Percentiles rank a stretch among this genome's conserved stretches.
phyloP scores from a whole-genome alignment of 2,797 vertebrate species.

The Anguilla pacifica region DNA sequence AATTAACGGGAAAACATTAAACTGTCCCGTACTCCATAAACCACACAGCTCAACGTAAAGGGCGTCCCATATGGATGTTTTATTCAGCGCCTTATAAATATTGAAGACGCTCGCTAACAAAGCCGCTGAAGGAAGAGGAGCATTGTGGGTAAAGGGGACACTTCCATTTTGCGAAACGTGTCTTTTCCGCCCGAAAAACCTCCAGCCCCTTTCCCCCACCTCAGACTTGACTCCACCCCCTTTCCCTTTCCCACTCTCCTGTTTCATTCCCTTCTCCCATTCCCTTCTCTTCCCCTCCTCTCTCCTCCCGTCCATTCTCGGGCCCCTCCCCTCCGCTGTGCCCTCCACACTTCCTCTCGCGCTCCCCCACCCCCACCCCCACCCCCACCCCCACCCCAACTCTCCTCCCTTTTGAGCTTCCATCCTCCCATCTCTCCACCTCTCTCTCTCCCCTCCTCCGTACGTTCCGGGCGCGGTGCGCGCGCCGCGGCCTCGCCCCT shows the following conservation, averaged over 20 bases:
- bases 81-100: conserved; percentile 38
- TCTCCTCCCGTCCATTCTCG: background rate
- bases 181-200: background rate
- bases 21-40: conserved; percentile 21
- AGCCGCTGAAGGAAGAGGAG: conserved; percentile 11
- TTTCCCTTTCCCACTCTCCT: background rate
- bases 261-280: background rate
- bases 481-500: background rate
- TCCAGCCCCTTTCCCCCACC: background rate
- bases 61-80: conserved; percentile 36
- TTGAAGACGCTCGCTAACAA: conserved; percentile 29
- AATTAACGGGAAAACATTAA: conserved; percentile 14
- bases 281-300: background rate
- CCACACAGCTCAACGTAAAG: background rate
- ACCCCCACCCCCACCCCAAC: background rate
- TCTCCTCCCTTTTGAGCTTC: background rate
- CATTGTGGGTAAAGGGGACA: background rate
- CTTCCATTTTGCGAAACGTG: background rate
- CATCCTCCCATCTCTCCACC: background rate
- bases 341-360: no score
- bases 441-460: background rate
- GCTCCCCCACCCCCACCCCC: no score
- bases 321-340: background rate
- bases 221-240: background rate
- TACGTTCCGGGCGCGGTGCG: background rate